Evolutionary conservation across 2,888 invertebrate species (phyloP).

Genomic region (Andricus quercusramuli): DNA sequence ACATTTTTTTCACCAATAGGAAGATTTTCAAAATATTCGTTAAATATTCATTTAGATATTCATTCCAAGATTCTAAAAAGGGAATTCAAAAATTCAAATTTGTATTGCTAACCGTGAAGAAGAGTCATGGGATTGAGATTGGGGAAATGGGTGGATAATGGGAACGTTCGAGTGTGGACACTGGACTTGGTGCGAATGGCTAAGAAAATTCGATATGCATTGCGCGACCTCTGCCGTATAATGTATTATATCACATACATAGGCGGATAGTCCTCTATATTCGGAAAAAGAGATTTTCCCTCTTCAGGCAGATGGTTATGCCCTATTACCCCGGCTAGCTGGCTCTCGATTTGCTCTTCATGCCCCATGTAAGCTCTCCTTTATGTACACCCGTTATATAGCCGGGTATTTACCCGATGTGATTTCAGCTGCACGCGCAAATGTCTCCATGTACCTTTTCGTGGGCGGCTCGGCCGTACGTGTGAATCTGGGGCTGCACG

Average conservation of each 20-base stretch:
- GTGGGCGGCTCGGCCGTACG: constrained; percentile 32
- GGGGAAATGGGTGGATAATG: not conserved
- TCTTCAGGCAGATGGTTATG: constrained; percentile 65
- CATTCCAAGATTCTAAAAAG: too few species aligned
- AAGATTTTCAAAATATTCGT: too few species aligned
- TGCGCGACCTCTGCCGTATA: not conserved
- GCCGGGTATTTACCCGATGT: constrained; percentile 65
- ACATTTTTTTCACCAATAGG: too few species aligned
- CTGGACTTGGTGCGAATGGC: constrained; percentile 48
- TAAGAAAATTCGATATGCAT: constrained; percentile 39
- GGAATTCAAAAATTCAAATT: too few species aligned
- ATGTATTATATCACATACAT: constrained; percentile 44
- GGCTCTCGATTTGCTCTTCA: constrained; percentile 46
- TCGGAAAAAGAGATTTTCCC: constrained; percentile 66
- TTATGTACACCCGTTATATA: constrained; percentile 61
- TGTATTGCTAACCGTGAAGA: not conserved
- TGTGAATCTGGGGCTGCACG: constrained; percentile 33
- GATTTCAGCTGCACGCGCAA: constrained; percentile 54
- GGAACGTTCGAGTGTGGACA: not conserved
- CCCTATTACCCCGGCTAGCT: constrained; percentile 59
- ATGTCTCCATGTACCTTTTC: constrained; percentile 39
- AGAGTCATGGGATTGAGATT: not conserved
- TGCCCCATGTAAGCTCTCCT: constrained; percentile 56
- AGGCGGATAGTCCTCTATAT: constrained; percentile 53
- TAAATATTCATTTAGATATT: too few species aligned